Base-by-base conservation (phyloP, 2,113 vertebrate species). In the Gobio gobio region DNA sequence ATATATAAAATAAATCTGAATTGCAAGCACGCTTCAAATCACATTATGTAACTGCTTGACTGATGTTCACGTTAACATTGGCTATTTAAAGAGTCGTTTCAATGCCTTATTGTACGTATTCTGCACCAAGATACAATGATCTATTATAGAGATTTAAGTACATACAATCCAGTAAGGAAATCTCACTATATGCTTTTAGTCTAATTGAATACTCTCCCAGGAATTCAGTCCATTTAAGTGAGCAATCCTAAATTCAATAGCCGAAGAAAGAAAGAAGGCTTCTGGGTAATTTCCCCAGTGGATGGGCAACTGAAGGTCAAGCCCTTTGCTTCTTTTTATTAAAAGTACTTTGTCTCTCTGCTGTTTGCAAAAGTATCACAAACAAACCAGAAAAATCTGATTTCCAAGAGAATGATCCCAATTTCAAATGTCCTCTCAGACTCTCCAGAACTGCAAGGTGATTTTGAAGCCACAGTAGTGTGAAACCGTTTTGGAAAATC, bases 241-340 rank as follows among this genome's bases (percentile, higher is more conserved):
- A 56, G 29, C 58, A 75, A 64, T 80, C 64, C 83, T 77, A 66
- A 84, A 84, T 72, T 85, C 77, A 78, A 63, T 80, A 80, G 29
- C 13, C 1, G 3, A n/a, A 18, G 3, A 61, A n/a, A 85, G 24
- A 81, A 68, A 63, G 20, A 47, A 47, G 82, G 64, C 16, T 82
- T 79, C 66, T 64, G 56, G 49, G 77, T 70, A n/a, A 78, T 78
- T 83, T 87, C 54, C 49, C 36, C 51, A 43, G 63, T 45, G 61
- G 59, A 73, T 22, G 54, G 43, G 22, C 45, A 77, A 68, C 73
- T 63, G 70, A 85, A 85, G 49, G 83, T 85, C 86, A 82, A 49
- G 29, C 36, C 24, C 59, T 75, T 77, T 76, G 10, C 68, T 26
- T 36, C 61, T 33, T 68, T 20, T 58, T 81, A 84, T 84, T 66